A percentile compares a stretch with the other conserved stretches of the same genome.
Conservation (phyloP, 2,113 vertebrate genomes). For the Lutjanus erythropterus region DNA sequence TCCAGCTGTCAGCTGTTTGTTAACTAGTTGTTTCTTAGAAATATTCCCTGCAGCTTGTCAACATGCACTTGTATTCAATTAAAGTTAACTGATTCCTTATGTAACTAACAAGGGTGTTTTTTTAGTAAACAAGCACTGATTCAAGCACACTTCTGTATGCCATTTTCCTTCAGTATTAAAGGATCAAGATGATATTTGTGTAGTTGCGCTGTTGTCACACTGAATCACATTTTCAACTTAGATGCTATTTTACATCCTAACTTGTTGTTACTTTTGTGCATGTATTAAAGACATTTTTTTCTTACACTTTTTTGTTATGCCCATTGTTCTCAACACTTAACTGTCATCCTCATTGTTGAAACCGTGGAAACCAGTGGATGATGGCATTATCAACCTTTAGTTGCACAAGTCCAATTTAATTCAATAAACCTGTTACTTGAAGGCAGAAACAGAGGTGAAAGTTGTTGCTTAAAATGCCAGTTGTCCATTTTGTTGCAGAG, state of each 20-base stretch:
- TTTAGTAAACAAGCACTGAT: not conserved
- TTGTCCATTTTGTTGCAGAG: not conserved
- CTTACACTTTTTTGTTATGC: too few relatives aligned
- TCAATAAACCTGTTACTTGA: not conserved
- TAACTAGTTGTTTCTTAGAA: conserved; percentile 10
- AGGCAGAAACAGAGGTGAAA: not conserved
- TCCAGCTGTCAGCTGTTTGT: conserved; percentile 21
- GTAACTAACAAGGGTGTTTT: not conserved
- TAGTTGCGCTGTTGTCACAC: not conserved
- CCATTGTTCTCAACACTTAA: not conserved
- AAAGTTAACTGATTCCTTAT: conserved; percentile 19
- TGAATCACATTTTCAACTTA: not conserved
- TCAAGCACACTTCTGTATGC: not conserved
- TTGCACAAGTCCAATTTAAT: not conserved
- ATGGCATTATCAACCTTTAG: not conserved
- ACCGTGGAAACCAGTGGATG: not conserved
- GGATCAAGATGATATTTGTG: not conserved
- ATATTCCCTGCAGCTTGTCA: conserved; percentile 18
- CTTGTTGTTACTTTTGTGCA: not conserved
- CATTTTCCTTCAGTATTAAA: not conserved
- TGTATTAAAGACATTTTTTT: too few relatives aligned
- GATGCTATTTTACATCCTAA: not conserved
- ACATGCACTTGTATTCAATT: conserved; percentile 17
- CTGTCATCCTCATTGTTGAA: not conserved
- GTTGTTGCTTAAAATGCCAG: not conserved